Percentiles rank a stretch among this genome's conserved stretches.
Evolutionary conservation across 2,113 vertebrate species (phyloP).

Genomic region (Gymnorhina tibicen): DNA sequence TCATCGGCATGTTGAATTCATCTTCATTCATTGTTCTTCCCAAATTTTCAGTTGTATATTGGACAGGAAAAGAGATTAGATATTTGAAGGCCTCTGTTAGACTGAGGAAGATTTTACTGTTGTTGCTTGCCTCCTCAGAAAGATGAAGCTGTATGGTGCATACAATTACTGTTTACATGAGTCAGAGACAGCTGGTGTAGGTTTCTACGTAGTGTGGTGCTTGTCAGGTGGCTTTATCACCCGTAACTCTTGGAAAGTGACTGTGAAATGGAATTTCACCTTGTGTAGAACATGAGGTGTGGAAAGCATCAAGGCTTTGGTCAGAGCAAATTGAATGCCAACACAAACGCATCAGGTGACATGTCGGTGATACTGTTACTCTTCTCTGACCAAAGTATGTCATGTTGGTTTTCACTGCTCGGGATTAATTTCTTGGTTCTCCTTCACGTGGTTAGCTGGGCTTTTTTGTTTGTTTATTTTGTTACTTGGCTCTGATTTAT

Average conservation of each 20-base stretch:
- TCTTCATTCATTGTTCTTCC: background rate
- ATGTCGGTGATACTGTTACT: background rate
- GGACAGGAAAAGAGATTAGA: background rate
- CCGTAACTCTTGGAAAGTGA: background rate
- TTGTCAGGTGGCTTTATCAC: background rate
- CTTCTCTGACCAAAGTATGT: conserved; percentile 22
- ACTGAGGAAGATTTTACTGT: background rate
- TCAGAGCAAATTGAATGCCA: background rate
- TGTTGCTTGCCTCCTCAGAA: background rate
- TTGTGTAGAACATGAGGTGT: background rate
- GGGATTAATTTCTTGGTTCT: conserved; percentile 61
- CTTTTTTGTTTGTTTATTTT: conserved; percentile 55
- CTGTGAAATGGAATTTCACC: background rate
- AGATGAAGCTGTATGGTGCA: background rate
- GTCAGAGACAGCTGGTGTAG: background rate
- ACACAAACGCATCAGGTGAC: background rate
- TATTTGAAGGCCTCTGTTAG: background rate
- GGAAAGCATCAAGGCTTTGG: background rate
- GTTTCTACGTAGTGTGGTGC: fast-evolving
- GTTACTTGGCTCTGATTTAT: conserved; percentile 83
- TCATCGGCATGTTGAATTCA: background rate
- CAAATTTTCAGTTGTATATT: background rate
- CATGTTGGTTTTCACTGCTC: conserved; percentile 33
- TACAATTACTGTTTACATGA: background rate
- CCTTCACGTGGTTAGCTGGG: conserved; percentile 67